A percentile compares a stretch with the other conserved stretches of the same genome.
Conservation (phyloP, 2,797 vertebrate genomes). For the Syngnathus rostellatus region DNA sequence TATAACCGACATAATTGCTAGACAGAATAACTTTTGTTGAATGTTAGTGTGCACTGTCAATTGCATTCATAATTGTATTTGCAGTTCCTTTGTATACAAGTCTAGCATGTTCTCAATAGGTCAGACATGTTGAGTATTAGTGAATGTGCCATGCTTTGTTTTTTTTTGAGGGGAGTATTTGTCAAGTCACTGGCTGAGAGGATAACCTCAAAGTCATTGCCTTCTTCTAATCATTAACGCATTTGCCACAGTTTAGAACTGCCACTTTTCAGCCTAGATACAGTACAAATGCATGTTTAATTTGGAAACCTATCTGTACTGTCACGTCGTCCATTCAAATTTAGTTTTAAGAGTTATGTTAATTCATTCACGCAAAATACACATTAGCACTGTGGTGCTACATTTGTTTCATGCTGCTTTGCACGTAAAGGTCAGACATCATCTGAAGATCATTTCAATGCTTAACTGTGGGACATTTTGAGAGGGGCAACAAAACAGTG, state of each 20-base stretch:
- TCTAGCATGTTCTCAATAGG: slow-evolving; percentile 9
- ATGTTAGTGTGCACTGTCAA: background rate
- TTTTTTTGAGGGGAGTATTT: background rate
- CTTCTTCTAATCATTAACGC: background rate
- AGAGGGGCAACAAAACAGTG: slow-evolving; percentile 8
- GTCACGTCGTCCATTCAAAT: background rate
- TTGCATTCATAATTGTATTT: background rate
- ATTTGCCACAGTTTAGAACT: background rate
- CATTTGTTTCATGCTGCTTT: background rate
- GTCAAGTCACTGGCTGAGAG: background rate
- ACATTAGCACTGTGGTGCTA: background rate
- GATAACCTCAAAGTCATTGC: background rate
- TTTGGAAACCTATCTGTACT: background rate
- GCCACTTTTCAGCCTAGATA: background rate
- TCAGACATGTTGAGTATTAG: slow-evolving; percentile 5
- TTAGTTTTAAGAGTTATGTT: background rate
- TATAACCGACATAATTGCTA: background rate
- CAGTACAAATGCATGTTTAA: background rate
- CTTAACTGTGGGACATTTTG: slow-evolving; percentile 20
- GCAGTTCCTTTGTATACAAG: background rate
- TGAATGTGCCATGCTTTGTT: background rate
- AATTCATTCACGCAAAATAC: background rate
- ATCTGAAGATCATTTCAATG: background rate
- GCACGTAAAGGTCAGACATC: background rate
- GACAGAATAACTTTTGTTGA: background rate